Percentiles rank a stretch among this genome's conserved stretches.
phyloP scores from a whole-genome alignment of 35 echinoderm and acorn worm genomes.

The Ophiothrix spiculata region DNA sequence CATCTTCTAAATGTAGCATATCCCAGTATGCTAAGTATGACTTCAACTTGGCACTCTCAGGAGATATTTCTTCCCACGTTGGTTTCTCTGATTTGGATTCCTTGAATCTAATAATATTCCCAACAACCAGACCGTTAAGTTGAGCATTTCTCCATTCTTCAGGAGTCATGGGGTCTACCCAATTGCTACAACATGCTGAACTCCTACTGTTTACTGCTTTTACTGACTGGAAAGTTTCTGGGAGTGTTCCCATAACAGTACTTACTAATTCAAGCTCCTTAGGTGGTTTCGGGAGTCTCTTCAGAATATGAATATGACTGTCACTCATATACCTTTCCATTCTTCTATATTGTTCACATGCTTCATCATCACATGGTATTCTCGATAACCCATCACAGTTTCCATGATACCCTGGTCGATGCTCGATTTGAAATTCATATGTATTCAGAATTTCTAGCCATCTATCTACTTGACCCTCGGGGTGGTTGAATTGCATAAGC shows the following conservation, averaged over 20 bases:
- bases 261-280: background rate
- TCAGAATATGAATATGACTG: too few relatives aligned
- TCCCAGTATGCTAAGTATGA: background rate
- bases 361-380: too few relatives aligned
- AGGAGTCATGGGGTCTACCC: background rate
- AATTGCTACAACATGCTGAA: background rate
- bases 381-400: too few relatives aligned
- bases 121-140: background rate
- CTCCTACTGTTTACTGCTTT: background rate
- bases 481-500: slow-evolving; percentile 21
- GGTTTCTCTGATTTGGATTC: too few relatives aligned
- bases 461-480: slow-evolving; percentile 3
- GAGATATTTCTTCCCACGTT: background rate
- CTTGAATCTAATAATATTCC: background rate
- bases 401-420: too few relatives aligned
- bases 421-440: too few relatives aligned
- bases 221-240: background rate
- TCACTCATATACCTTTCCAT: too few relatives aligned
- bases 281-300: background rate
- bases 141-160: background rate
- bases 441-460: too few relatives aligned
- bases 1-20: background rate
- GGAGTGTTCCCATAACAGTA: too few relatives aligned
- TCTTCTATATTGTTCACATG: too few relatives aligned
- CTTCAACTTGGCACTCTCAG: background rate